A percentile compares a stretch with the other conserved stretches of the same genome.
Conservation (phyloP, 37 sponge, comb jelly and placozoan species). For the Petrosia ficiformis region DNA sequence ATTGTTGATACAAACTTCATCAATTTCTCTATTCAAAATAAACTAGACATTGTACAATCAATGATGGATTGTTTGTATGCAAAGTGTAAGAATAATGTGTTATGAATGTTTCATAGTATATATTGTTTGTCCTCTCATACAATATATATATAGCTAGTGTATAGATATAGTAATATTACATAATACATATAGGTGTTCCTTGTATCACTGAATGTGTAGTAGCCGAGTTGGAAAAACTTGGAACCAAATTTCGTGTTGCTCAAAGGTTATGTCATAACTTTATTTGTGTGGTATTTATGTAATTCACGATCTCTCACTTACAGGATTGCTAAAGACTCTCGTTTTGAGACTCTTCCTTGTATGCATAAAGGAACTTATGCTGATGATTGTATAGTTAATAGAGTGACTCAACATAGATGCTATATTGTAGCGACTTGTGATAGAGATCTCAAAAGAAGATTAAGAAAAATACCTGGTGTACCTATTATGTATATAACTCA, state of each 20-base stretch:
- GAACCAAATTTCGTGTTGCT: slow-evolving; percentile 94
- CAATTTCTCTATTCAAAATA: slow-evolving; percentile 97
- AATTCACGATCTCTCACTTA: not conserved
- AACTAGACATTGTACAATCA: slow-evolving; percentile 89
- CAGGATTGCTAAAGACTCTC: slow-evolving; percentile 91
- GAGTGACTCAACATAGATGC: slow-evolving; percentile 94
- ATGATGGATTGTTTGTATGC: slow-evolving; percentile 98
- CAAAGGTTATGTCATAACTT: slow-evolving; percentile 63
- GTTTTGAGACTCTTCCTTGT: slow-evolving; percentile 94
- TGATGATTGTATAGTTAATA: slow-evolving; percentile 95
- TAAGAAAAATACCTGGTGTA: slow-evolving; percentile 96
- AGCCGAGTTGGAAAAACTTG: slow-evolving; percentile 96
- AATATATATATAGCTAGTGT: slow-evolving; percentile 12
- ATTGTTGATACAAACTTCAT: slow-evolving; percentile 98
- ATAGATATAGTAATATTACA: not conserved
- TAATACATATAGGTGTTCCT: slow-evolving; percentile 93
- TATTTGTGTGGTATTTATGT: not conserved
- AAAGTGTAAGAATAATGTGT: slow-evolving; percentile 81
- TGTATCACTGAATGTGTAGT: slow-evolving; percentile 98
- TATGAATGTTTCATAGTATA: not conserved
- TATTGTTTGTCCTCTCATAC: not conserved
- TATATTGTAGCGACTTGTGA: slow-evolving; percentile 99
- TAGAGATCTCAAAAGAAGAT: slow-evolving; percentile 91
- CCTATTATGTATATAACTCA: slow-evolving; percentile 99
- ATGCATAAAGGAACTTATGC: slow-evolving; percentile 98